These are phyloP conservation scores for Kuschelorhynchus macadamiae DNA, from an alignment of 2,888 invertebrate genomes.

Conservation along the genomic window DNA sequence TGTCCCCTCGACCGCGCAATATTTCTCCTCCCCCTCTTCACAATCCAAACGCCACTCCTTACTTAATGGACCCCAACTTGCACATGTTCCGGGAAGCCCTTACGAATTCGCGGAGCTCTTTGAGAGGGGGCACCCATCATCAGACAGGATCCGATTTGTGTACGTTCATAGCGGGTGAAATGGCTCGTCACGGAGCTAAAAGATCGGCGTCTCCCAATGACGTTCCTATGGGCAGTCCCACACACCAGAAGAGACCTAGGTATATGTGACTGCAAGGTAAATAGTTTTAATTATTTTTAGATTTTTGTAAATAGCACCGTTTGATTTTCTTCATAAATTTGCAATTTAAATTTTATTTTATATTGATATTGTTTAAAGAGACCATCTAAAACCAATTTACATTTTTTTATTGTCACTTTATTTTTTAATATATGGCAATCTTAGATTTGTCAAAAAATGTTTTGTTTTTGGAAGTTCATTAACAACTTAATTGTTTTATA, in stretches of 20 bases:
- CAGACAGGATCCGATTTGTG: constrained; percentile 73
- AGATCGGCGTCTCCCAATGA: constrained; percentile 79
- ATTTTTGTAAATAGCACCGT: no score
- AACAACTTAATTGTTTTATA: no score
- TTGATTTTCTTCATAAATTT: no score
- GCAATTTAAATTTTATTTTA: no score
- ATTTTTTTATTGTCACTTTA: no score
- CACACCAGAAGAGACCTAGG: constrained; percentile 80
- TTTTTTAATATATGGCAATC: no score
- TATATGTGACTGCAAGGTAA: constrained; percentile 72
- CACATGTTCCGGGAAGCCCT: constrained; percentile 82
- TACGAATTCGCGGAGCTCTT: constrained; percentile 26
- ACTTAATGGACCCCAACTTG: constrained; percentile 72
- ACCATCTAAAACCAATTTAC: no score
- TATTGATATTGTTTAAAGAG: no score
- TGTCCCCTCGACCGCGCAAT: constrained; percentile 67
- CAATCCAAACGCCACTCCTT: constrained; percentile 55
- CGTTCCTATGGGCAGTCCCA: constrained; percentile 84
- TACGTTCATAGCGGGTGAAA: constrained; percentile 81
- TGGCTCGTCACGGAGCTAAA: constrained; percentile 81
- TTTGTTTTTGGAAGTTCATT: no score
- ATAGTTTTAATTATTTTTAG: neutral
- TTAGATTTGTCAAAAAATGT: no score
- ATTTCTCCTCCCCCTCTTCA: constrained; percentile 68
- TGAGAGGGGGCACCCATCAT: constrained; percentile 4